Percentiles rank a stretch among this genome's conserved stretches.
Conservation (phyloP, 1,140 invertebrate species). For the Araneus ventricosus region DNA sequence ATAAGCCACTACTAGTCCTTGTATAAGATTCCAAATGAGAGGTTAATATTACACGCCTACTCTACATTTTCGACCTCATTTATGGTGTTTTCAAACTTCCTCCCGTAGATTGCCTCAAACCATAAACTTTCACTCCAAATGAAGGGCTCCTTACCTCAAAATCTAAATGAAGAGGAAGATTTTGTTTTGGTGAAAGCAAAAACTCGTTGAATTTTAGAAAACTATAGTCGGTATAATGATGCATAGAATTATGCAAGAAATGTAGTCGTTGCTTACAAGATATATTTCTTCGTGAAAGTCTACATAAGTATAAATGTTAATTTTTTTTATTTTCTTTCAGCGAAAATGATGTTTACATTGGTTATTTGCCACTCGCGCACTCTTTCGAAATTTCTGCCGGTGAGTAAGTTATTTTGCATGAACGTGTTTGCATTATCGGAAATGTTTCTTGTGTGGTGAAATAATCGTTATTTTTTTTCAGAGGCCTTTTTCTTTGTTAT, state of each 20-base stretch:
- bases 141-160: neutral
- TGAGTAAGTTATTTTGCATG: neutral
- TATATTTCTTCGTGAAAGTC: neutral
- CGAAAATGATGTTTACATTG: slow-evolving; percentile 91
- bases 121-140: neutral
- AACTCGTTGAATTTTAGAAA: neutral
- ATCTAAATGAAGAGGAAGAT: neutral
- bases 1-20: too few species aligned
- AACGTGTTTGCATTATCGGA: neutral
- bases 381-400: slow-evolving; percentile 92
- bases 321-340: slow-evolving; percentile 75
- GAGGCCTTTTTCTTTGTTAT: slow-evolving; percentile 83
- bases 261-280: neutral
- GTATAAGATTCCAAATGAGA: too few species aligned
- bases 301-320: neutral
- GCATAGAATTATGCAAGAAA: neutral
- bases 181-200: neutral
- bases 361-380: slow-evolving; percentile 97
- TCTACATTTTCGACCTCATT: too few species aligned
- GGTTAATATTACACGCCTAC: too few species aligned
- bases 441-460: neutral
- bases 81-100: too few species aligned
- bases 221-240: neutral
- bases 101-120: too few species aligned
- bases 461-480: slow-evolving; percentile 77